Conservation (phyloP, 2,888 invertebrate genomes). For the Philaethria dido region DNA sequence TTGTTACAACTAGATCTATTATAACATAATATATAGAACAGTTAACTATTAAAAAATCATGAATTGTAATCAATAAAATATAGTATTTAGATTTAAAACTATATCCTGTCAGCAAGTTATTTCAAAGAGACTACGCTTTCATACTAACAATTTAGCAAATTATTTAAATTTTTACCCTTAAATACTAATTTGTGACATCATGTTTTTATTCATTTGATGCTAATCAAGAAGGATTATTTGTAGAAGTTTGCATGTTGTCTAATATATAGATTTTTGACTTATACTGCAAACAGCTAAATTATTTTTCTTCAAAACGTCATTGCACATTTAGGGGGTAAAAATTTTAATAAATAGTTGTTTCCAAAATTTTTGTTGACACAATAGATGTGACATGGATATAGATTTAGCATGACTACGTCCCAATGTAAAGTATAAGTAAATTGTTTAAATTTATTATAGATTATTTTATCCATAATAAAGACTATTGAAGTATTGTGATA, state of each 20-base stretch:
- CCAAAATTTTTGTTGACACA: not conserved
- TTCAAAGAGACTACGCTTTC: not conserved
- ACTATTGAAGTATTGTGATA: slow-evolving; percentile 81
- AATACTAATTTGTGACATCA: not conserved
- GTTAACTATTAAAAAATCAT: not conserved
- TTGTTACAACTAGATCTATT: not conserved
- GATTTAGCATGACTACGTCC: not conserved
- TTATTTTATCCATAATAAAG: slow-evolving; percentile 56
- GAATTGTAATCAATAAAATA: slow-evolving; percentile 14
- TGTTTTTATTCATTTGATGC: too few relatives aligned
- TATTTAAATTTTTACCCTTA: not conserved
- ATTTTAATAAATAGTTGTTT: not conserved
- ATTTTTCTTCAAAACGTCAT: not conserved
- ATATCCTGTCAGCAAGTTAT: not conserved
- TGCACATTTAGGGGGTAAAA: slow-evolving; percentile 4
- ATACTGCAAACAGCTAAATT: not conserved
- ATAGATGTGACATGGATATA: not conserved
- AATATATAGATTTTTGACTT: too few relatives aligned
- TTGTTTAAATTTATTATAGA: slow-evolving; percentile 33
- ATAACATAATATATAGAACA: not conserved
- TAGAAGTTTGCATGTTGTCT: too few relatives aligned
- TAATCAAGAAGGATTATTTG: too few relatives aligned
- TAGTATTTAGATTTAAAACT: not conserved
- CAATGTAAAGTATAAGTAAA: slow-evolving; percentile 4
- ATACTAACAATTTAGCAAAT: not conserved